Evolutionary conservation across 2,888 invertebrate species (phyloP).

Genomic region (Anorthoa munda): DNA sequence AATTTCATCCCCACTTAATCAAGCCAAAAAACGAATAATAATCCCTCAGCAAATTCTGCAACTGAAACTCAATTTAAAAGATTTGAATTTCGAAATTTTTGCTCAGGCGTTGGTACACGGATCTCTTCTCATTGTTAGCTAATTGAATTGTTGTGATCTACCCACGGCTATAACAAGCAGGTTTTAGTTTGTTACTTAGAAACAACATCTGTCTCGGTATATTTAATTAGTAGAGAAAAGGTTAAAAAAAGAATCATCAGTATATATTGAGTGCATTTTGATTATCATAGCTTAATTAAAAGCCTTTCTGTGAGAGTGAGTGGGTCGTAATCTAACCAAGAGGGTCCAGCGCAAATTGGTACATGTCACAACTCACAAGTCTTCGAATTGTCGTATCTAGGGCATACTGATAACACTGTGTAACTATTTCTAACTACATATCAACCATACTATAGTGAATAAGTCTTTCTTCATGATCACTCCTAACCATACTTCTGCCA

Average conservation of each 20-base stretch:
- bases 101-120: neutral
- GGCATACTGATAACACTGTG: too few species aligned
- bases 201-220: conserved; percentile 5
- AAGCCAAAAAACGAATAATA: too few species aligned
- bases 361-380: too few species aligned
- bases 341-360: too few species aligned
- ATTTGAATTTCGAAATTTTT: neutral
- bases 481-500: neutral
- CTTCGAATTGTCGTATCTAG: too few species aligned
- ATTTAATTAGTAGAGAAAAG: neutral
- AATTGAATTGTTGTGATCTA: conserved; percentile 36
- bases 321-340: too few species aligned
- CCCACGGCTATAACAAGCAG: conserved; percentile 34
- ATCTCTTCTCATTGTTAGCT: conserved; percentile 39
- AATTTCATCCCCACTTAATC: too few species aligned
- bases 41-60: too few species aligned
- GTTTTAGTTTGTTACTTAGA: conserved; percentile 5
- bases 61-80: neutral
- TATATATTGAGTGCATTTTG: neutral
- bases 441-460: neutral
- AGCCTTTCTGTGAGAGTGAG: too few species aligned
- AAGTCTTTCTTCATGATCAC: neutral
- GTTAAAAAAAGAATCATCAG: neutral
- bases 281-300: too few species aligned
- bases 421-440: too few species aligned